Base-by-base conservation (phyloP, 2,888 invertebrate genomes). In the Eristalis intricaria region DNA sequence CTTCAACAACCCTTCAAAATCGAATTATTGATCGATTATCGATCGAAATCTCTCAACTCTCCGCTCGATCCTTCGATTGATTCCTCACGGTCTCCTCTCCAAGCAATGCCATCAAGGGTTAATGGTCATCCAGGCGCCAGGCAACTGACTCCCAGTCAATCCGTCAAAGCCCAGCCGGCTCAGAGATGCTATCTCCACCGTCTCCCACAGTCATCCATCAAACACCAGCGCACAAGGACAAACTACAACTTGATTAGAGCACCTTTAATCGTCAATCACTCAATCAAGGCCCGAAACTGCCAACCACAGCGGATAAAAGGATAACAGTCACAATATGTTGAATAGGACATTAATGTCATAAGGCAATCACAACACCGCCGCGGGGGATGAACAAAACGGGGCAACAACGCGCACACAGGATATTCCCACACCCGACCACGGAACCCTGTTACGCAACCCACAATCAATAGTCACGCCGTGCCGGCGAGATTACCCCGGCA, bases 321-420 rank as follows among this genome's bases (percentile, higher is more conserved):
- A 78, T 75, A 83, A 86, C 83, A 70, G n/a, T 43, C 74, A 79
- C 73, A 82, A 87, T 79, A 78, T 66, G 70, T 78, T 83, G 86
- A 87, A 87, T 87, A 83, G 83, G 71, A 79, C 86, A 83, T 83
- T 87, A 87, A 87, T 87, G 86, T 87, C 86, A 79, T 73, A 79
- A 69, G 79, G 79, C 75, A 87, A 83, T 87, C 86, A 87, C 64
- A 87, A 87, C 86, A 87, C 70, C 86, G 70, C 86, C 74, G 83
- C 75, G 68, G 79, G 68, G 79, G 83, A 66, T 73, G 64, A 70
- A 79, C 71, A 70, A 26, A 13, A 26, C 23, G 60, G 60, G 61
- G 65, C n/a, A n/a, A n/a, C n/a, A n/a, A n/a, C 50, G 73, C 56
- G 68, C 50, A 38, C 78, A 60, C 79, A 79, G 70, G 86, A 83